These are phyloP conservation scores for Harlomillsia oculata DNA, from an alignment of 1,140 invertebrate species.

Conservation along the genomic window DNA sequence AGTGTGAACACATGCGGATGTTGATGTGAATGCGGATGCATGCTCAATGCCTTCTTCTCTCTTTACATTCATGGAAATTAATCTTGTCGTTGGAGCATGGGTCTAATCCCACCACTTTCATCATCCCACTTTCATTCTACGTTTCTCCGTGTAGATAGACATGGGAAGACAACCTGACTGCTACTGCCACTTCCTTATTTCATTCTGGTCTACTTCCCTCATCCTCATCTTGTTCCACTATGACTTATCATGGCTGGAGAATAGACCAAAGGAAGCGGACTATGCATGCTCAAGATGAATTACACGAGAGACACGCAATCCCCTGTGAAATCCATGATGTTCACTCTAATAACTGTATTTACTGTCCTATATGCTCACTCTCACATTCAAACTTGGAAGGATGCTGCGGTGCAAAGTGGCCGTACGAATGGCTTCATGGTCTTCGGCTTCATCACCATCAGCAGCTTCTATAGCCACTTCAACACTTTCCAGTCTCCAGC, in stretches of 20 bases:
- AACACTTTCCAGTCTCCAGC: too few relatives aligned
- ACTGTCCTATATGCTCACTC: too few relatives aligned
- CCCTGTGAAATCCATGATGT: conserved; percentile 12
- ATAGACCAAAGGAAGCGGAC: conserved; percentile 3
- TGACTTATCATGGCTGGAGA: conserved; percentile 4
- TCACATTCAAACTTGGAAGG: too few relatives aligned
- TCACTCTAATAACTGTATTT: conserved; percentile 3
- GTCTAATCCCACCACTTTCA: too few relatives aligned
- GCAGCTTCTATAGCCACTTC: too few relatives aligned
- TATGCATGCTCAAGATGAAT: conserved; percentile 8
- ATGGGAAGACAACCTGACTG: neutral
- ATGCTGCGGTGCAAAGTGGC: too few relatives aligned
- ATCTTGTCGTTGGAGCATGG: conserved; percentile 13
- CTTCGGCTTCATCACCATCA: too few relatives aligned
- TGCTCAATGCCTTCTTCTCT: neutral
- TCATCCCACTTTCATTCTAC: conserved; percentile 14
- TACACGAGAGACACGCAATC: conserved; percentile 11
- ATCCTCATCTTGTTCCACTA: neutral
- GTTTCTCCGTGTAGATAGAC: neutral
- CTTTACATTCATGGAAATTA: conserved; percentile 10
- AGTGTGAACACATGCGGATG: conserved; percentile 23
- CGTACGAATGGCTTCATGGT: too few relatives aligned
- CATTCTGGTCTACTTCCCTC: neutral
- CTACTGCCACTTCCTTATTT: conserved; percentile 10
- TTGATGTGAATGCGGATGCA: conserved; percentile 12